Evolutionary conservation across 1,140 invertebrate species (phyloP), one percentile per base, ranked within the genome.

Genomic region (Oryzaephilus surinamensis): DNA sequence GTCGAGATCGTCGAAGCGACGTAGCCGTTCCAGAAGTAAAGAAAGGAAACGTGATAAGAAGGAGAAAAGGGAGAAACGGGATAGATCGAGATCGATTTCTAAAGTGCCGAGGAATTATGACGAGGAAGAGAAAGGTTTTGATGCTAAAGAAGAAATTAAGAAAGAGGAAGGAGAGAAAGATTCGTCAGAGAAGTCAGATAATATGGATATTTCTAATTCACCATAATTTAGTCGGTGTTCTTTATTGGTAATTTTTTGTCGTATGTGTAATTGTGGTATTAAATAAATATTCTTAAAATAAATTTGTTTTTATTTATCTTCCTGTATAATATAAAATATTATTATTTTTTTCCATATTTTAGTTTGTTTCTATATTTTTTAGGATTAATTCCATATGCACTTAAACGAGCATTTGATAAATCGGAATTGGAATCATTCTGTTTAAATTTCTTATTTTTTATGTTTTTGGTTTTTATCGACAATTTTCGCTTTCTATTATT

Each of bases 321-420:
- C 4, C 10, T 16, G 6, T 7, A 8, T 6, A 32, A 38, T 24
- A 38, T 3, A 36, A 24, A 12, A 36, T 16, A 41, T 17, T 36
- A 13, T 42, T 49, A 38, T 16, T 37, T 43, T 52, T 48, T 45
- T 26, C 64, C 59, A 47, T 73, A 76, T 53, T 74, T 77, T 4
- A 72, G 42, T 53, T 74, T 76, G 50, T 77, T 78, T 59, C 77
- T 83, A 39, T 80, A 88, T 57, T 92, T 93, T 48, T 88, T 90
- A 1, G 90, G 87, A 72, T 94, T 93, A 26, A 95, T 76, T 41
- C 89, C 91, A 64, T 87, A 97, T 0, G 86, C 87, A 57, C 78
- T 74, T 1, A 96, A 63, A 44, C 92, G 73, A 41, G 84, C 77
- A 62, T 88, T 79, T 30, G 79, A 76, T 16, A 86, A 53, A 7